These are phyloP conservation scores for Poecilia wingei DNA, from an alignment of 2,797 vertebrate genomes.

Conservation along the genomic window DNA sequence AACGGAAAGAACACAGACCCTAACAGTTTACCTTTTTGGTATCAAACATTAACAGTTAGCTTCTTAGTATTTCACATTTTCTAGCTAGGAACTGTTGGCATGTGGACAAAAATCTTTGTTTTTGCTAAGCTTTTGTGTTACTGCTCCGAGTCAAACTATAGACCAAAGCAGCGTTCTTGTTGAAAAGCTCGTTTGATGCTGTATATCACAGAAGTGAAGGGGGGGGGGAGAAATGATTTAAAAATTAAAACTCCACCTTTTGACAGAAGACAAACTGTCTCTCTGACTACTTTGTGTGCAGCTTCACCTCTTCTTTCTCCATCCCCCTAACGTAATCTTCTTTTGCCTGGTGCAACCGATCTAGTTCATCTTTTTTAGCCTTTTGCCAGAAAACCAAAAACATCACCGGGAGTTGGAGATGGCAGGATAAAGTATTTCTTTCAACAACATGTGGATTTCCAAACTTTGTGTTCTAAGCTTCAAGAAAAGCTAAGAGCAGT, in stretches of 20 bases:
- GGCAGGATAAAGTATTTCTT: conserved; percentile 29
- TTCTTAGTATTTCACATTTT: neutral
- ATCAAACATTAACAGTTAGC: neutral
- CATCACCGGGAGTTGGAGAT: conserved; percentile 21
- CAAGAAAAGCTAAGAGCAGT: conserved; percentile 21
- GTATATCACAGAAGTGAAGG: neutral
- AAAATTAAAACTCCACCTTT: neutral
- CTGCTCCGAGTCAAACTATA: neutral
- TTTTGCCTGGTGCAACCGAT: neutral
- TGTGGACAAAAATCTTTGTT: neutral
- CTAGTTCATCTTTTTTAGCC: neutral
- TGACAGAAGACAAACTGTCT: neutral
- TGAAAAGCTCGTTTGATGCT: neutral
- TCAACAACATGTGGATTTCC: conserved; percentile 31
- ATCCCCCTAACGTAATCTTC: neutral
- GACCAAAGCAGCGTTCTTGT: neutral
- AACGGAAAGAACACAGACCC: no score
- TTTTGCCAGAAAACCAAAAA: neutral
- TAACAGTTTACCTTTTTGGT: neutral
- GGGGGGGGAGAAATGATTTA: neutral
- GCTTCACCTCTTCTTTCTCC: neutral
- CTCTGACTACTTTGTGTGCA: neutral
- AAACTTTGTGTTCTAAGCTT: conserved; percentile 41
- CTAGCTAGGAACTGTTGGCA: neutral
- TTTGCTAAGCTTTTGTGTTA: neutral